These are phyloP conservation scores for Trimorus sp. DNA, from an alignment of 2,888 invertebrate genomes.

Conservation along the genomic window DNA sequence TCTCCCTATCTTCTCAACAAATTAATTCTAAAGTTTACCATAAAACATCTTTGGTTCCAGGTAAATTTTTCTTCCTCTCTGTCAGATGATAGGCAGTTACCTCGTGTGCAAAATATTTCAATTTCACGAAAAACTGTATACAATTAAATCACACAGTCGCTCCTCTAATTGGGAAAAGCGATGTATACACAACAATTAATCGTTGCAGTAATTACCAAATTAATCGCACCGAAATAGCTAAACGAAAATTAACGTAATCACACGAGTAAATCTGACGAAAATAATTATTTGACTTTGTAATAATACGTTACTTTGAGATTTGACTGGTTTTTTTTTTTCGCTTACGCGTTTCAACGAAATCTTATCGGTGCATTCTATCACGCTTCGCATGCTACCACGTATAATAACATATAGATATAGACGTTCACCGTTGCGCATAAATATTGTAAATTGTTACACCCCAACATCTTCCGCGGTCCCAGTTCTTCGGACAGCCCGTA, in stretches of 20 bases:
- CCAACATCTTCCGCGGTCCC: conserved; percentile 7
- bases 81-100: too few relatives aligned
- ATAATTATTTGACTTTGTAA: conserved; percentile 38
- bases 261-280: conserved; percentile 14
- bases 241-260: conserved; percentile 22
- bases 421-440: conserved; percentile 15
- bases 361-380: conserved; percentile 34
- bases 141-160: not conserved
- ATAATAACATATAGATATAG: conserved; percentile 22
- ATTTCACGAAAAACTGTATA: not conserved
- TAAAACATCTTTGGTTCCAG: too few relatives aligned
- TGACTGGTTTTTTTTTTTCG: conserved; percentile 21
- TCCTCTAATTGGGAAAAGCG: not conserved
- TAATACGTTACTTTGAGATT: conserved; percentile 33
- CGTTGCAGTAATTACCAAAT: conserved; percentile 10
- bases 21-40: too few relatives aligned
- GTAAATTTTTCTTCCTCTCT: too few relatives aligned
- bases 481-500: not conserved
- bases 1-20: too few relatives aligned
- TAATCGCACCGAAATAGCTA: conserved; percentile 9
- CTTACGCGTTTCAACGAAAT: conserved; percentile 21
- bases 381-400: conserved; percentile 18
- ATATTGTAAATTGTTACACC: conserved; percentile 28
- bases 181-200: not conserved
- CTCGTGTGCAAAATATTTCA: too few relatives aligned